Conservation (phyloP, 2,888 invertebrate species). For the Rhodophaea formosa region DNA sequence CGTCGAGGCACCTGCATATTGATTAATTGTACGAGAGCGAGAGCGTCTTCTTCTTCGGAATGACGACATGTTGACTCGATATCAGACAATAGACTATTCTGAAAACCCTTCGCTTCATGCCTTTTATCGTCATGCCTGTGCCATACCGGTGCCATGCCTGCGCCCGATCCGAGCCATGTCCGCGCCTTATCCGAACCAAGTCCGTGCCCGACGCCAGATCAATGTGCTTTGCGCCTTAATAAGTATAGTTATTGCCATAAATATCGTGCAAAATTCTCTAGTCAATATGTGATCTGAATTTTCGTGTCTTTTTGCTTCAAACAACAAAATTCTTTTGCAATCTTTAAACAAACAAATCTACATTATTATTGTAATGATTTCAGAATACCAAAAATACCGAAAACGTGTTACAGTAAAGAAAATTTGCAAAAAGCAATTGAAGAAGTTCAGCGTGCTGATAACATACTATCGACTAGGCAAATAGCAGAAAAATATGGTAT, state of each 20-base stretch:
- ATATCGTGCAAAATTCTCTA: no score
- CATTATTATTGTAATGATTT: neutral
- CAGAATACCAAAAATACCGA: neutral
- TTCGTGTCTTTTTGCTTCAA: no score
- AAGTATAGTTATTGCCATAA: no score
- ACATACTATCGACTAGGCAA: neutral
- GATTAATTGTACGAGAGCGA: no score
- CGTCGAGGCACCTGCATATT: no score
- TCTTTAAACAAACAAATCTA: no score
- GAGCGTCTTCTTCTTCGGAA: no score
- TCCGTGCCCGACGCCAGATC: constrained; percentile 1
- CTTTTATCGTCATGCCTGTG: constrained; percentile 1
- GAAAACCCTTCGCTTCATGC: neutral
- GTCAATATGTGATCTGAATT: no score
- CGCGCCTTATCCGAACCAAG: neutral
- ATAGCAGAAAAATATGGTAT: neutral
- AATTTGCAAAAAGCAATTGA: neutral
- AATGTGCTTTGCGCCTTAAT: neutral
- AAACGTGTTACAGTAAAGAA: neutral
- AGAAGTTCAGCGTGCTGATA: neutral
- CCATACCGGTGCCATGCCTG: neutral
- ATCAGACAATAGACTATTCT: neutral
- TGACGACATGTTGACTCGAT: no score
- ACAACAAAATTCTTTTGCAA: no score
- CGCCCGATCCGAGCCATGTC: neutral